These are phyloP conservation scores for Drosophila murphyi DNA, from an alignment of 1,140 invertebrate genomes.

Conservation along the genomic window DNA sequence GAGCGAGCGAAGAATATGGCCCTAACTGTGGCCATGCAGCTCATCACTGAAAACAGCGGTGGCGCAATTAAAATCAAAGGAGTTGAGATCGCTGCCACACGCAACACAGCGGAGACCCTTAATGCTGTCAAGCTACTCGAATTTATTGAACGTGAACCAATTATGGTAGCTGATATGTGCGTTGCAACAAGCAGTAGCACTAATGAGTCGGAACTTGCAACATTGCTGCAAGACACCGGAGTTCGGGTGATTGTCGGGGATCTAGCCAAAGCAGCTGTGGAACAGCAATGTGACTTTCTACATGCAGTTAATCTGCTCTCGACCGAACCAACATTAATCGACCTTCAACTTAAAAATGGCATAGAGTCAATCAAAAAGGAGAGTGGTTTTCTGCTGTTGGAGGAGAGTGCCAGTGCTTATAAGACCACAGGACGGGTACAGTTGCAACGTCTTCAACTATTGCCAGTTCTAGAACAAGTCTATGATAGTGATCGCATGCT, in stretches of 20 bases:
- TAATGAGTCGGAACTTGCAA: slow-evolving; percentile 81
- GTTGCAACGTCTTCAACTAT: slow-evolving; percentile 85
- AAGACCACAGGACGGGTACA: slow-evolving; percentile 73
- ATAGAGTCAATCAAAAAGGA: slow-evolving; percentile 86
- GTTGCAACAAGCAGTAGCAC: slow-evolving; percentile 84
- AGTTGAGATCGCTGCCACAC: slow-evolving; percentile 88
- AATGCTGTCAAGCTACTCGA: slow-evolving; percentile 86
- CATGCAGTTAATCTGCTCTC: slow-evolving; percentile 87
- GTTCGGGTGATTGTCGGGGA: slow-evolving; percentile 87
- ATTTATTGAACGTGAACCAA: slow-evolving; percentile 88
- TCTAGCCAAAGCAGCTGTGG: slow-evolving; percentile 85
- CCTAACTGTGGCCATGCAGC: slow-evolving; percentile 88
- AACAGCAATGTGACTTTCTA: slow-evolving; percentile 88
- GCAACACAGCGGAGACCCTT: slow-evolving; percentile 87
- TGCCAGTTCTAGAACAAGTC: slow-evolving; percentile 84
- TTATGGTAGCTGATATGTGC: slow-evolving; percentile 87
- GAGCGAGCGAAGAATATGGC: slow-evolving; percentile 86
- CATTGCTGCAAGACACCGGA: slow-evolving; percentile 69
- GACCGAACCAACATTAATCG: slow-evolving; percentile 55
- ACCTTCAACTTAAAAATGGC: slow-evolving; percentile 85
- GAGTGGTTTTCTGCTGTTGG: slow-evolving; percentile 91
- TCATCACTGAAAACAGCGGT: slow-evolving; percentile 91
- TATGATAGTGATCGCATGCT: slow-evolving; percentile 86
- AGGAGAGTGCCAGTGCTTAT: slow-evolving; percentile 88
- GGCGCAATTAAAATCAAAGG: slow-evolving; percentile 89